Conservation (phyloP, 1,140 invertebrate species). For the Bombus breviceps region DNA sequence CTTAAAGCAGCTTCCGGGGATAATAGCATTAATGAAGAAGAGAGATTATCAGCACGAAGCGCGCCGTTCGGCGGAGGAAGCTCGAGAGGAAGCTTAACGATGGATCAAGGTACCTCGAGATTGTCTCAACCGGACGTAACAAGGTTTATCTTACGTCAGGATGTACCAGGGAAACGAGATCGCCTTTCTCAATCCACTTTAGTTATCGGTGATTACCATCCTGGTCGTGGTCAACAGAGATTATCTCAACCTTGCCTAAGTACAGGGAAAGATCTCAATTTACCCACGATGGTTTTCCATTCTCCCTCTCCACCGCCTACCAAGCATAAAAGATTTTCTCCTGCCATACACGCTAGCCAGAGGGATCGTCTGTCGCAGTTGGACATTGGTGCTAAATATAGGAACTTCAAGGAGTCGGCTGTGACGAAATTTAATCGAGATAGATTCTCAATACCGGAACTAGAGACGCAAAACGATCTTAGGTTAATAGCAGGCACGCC, state of each 20-base stretch:
- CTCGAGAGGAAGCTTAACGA: constrained; percentile 53
- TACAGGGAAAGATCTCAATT: constrained; percentile 57
- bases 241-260: constrained; percentile 75
- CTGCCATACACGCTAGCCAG: constrained; percentile 64
- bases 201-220: constrained; percentile 76
- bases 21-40: constrained; percentile 74
- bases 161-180: constrained; percentile 69
- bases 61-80: constrained; percentile 61
- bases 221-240: constrained; percentile 74
- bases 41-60: constrained; percentile 70
- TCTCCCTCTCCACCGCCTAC: constrained; percentile 55
- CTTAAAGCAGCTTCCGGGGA: constrained; percentile 70
- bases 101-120: constrained; percentile 50
- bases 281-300: constrained; percentile 42
- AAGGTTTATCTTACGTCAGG: constrained; percentile 56
- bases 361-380: constrained; percentile 76
- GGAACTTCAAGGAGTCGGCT: constrained; percentile 50
- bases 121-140: constrained; percentile 67
- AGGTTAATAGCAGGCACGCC: constrained; percentile 76
- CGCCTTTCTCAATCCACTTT: constrained; percentile 78
- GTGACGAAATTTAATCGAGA: constrained; percentile 76
- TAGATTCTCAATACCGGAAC: constrained; percentile 78
- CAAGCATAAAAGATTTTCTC: constrained; percentile 70
- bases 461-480: constrained; percentile 78
- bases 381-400: constrained; percentile 75